Evolutionary conservation across 2,113 vertebrate genomes (phyloP).

Genomic region (Aleadryas rufinucha): DNA sequence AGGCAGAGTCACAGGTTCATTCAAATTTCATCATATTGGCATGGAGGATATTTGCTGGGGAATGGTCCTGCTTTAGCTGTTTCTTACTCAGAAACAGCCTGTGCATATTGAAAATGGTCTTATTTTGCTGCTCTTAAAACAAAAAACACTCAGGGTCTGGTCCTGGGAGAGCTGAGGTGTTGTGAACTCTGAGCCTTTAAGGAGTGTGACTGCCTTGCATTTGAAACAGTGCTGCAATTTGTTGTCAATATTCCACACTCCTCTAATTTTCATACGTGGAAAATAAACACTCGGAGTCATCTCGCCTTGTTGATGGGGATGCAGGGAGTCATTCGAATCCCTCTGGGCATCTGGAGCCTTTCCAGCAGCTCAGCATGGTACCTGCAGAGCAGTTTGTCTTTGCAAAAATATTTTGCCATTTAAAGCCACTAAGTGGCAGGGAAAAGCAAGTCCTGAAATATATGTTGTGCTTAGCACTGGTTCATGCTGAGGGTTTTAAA

Average conservation of each 20-base stretch:
- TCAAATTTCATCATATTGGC: background rate
- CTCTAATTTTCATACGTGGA: background rate
- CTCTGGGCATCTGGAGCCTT: background rate
- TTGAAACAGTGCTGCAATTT: background rate
- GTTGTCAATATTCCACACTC: background rate
- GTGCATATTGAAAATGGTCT: background rate
- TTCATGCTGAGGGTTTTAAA: background rate
- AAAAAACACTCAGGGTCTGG: background rate
- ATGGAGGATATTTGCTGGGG: background rate
- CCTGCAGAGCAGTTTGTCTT: slow-evolving; percentile 21
- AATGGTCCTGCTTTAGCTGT: background rate
- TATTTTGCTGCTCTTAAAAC: background rate
- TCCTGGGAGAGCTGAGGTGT: background rate
- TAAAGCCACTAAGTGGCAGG: slow-evolving; percentile 29
- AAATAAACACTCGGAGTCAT: background rate
- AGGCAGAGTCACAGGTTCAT: background rate
- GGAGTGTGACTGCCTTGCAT: background rate
- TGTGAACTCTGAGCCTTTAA: background rate
- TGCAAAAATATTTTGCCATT: slow-evolving; percentile 49
- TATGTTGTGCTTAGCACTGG: background rate
- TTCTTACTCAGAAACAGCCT: background rate
- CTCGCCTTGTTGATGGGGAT: background rate
- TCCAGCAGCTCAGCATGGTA: slow-evolving; percentile 17
- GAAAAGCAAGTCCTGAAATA: slow-evolving; percentile 30
- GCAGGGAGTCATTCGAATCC: background rate